Evolutionary conservation across 2,888 invertebrate species (phyloP), one percentile per base, ranked within the genome.

Genomic region (Tachina lurida): DNA sequence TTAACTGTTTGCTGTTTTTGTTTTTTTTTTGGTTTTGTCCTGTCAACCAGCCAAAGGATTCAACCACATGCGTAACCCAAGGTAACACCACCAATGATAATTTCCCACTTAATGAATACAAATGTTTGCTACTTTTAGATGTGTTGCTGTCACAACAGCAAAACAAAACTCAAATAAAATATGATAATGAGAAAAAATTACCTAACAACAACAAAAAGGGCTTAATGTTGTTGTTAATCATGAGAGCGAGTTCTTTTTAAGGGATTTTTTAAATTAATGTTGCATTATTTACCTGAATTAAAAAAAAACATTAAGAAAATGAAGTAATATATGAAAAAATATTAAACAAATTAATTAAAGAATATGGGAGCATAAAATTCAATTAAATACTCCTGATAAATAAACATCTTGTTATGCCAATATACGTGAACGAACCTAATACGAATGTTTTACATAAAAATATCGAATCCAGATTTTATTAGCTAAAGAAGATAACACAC

Each of bases 61-160:
- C 17, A 84, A 73, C 76, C 80, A 73, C 76, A 84, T 67, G 79
- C 84, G 75, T 75, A 63, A 74, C 56, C 56, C 74, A 58, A 71
- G 58, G 75, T 76, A 84, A 75, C 74, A 71, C 43, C 39, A 60
- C 43, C 39, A 60, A 58, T 76, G 58, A 80, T 80, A 76, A 80
- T 84, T 76, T 84, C 19, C 76, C 73, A 31, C 71, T 76, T 80
- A 84, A 84, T 84, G 71, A 84, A 80, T 75, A 84, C 47, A 76
- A 84, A 84, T 79, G 75, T 75, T 31, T 75, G 17, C 8, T 70
- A 47, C 41, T 74, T 62, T 68, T 41, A 74, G 62, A 56, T 71
- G 15, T 47, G 63, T 41, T 52, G 13, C n/a, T 7, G 22, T 3
- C 19, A 47, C 39, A 47, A 54, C 15, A 8, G 43, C 10, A 43